Evolutionary conservation across 2,888 invertebrate species (phyloP), one percentile per base, ranked within the genome.

Genomic region (Drosophila paucipuncta): DNA sequence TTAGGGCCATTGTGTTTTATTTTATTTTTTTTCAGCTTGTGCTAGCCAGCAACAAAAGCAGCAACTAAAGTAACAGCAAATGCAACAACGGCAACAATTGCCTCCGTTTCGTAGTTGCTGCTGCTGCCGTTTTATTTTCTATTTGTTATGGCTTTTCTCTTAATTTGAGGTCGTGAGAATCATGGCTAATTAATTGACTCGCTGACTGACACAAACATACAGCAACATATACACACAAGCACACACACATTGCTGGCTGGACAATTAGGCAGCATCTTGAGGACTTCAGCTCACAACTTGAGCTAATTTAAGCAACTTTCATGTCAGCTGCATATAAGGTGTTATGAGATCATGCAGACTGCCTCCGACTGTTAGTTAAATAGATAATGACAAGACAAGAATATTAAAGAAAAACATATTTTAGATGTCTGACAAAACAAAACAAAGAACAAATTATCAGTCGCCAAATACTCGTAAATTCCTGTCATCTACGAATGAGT

Each of bases 111-210:
- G 58, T 66, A 62, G 69, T 50, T 28, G 25, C 39, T 66, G 35
- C 39, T 79, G 73, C 68, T 78, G 80, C 75, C 73, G 74, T 83
- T 84, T 82, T 73, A 84, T 82, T 89, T 91, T 90, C 80, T 86
- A 83, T 91, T 91, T 89, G 89, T 88, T 85, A 85, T 91, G 85
- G 88, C 86, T 83, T 90, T 91, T 89, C 91, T 91, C 84, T 91
- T 91, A 91, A 91, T 91, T 91, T 91, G 91, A 91, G 91, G 91
- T 91, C 91, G 91, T 91, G 91, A 91, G 91, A 91, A 91, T 91
- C 91, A 91, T 91, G 84, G 85, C 91, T 91, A 91, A 91, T 91
- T 91, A 91, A 91, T 91, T 91, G 91, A 85, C 90, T 90, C 82
- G 80, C 81, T 77, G 73, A 80, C 79, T 75, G 73, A 82, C 74